Percentiles rank a stretch among this genome's conserved stretches.
Conservation (phyloP, 2,888 invertebrate species). For the Caenorhabditis uteleia region DNA sequence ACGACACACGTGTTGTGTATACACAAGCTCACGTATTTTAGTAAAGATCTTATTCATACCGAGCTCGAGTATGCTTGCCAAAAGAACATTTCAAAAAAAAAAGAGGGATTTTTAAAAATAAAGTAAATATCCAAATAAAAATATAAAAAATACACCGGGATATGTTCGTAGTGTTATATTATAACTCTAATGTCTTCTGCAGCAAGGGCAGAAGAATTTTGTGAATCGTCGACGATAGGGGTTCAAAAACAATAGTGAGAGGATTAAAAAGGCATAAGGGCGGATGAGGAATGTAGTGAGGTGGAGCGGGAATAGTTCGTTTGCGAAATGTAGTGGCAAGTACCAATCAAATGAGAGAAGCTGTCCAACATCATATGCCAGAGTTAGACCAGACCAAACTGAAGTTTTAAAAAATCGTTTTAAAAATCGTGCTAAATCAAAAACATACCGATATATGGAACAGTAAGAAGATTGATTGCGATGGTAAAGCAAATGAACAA, state of each 20-base stretch:
- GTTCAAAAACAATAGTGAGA: conserved; percentile 22
- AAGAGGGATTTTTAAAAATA: background rate
- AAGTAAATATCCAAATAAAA: background rate
- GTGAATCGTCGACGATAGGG: conserved; percentile 32
- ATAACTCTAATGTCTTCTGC: conserved; percentile 26
- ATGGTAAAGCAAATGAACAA: conserved; percentile 24
- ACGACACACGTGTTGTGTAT: too few relatives aligned
- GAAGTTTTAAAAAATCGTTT: conserved; percentile 1
- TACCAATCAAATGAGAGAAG: conserved; percentile 26
- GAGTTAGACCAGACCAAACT: conserved; percentile 31
- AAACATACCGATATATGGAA: conserved; percentile 34
- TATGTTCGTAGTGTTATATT: too few relatives aligned
- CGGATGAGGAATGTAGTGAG: conserved; percentile 28
- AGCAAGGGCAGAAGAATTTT: conserved; percentile 36
- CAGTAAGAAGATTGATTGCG: conserved; percentile 13
- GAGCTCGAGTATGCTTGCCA: too few relatives aligned
- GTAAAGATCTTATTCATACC: too few relatives aligned
- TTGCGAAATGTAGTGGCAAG: conserved; percentile 23
- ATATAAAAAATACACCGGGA: too few relatives aligned
- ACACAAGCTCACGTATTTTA: too few relatives aligned
- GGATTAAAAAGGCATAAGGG: conserved; percentile 21
- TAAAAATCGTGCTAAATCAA: background rate
- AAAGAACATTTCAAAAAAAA: too few relatives aligned
- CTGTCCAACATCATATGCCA: conserved; percentile 10
- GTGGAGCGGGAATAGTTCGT: conserved; percentile 37